Evolutionary conservation across 1,140 invertebrate genomes (phyloP).

Genomic region (Gonioctena quinquepunctata): DNA sequence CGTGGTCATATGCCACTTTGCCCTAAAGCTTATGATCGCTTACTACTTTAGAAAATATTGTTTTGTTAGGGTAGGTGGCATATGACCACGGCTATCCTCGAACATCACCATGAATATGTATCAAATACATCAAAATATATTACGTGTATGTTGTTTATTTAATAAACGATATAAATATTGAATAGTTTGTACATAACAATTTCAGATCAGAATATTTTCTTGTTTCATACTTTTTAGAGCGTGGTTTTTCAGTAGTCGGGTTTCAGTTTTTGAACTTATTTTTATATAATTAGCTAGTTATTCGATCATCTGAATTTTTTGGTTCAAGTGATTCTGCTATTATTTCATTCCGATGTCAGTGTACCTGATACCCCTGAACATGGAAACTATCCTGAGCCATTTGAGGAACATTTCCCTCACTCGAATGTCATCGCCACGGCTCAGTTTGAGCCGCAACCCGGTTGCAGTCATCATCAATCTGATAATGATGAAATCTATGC

Average conservation of each 20-base stretch:
- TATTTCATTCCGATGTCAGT: background rate
- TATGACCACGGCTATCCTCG: too few relatives aligned
- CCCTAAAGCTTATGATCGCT: too few relatives aligned
- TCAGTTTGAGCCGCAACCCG: constrained; percentile 6
- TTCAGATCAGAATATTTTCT: background rate
- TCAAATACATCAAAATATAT: too few relatives aligned
- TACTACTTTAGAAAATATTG: too few relatives aligned
- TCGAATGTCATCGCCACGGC: constrained; percentile 1
- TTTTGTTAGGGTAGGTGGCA: too few relatives aligned
- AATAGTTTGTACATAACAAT: background rate
- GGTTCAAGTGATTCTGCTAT: background rate
- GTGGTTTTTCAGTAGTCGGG: background rate
- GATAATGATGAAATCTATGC: background rate
- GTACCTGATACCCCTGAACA: background rate
- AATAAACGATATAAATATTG: background rate
- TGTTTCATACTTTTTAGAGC: background rate
- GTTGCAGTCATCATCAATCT: background rate
- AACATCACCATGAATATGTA: too few relatives aligned
- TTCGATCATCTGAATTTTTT: background rate
- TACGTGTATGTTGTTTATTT: too few relatives aligned
- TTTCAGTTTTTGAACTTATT: background rate
- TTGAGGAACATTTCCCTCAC: background rate
- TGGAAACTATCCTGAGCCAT: background rate
- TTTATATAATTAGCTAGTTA: background rate
- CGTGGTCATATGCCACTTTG: too few relatives aligned